phyloP scores from a whole-genome alignment of 1,140 invertebrate genomes.

The Drosophila suzukii region DNA sequence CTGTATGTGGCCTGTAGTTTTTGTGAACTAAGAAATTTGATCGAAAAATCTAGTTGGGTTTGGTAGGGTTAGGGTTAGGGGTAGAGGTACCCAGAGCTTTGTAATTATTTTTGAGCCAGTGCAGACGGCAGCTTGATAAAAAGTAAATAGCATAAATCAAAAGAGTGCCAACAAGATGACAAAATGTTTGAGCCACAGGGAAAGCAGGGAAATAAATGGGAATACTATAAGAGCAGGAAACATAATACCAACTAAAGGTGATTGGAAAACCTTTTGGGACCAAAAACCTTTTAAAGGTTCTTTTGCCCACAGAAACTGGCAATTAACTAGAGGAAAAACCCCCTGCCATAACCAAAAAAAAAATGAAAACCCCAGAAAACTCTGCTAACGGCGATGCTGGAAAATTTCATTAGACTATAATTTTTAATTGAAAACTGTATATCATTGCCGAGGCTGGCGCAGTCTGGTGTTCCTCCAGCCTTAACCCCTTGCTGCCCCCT shows the following conservation, averaged over 20 bases:
- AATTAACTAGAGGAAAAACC: slow-evolving; percentile 33
- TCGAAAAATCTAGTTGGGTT: slow-evolving; percentile 47
- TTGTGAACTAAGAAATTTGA: slow-evolving; percentile 67
- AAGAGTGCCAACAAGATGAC: slow-evolving; percentile 37
- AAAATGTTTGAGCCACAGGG: slow-evolving; percentile 16
- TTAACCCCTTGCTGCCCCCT: not conserved
- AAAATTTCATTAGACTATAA: slow-evolving; percentile 75
- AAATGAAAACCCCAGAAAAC: slow-evolving; percentile 36
- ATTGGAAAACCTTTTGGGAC: slow-evolving; percentile 21
- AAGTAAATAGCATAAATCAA: slow-evolving; percentile 59
- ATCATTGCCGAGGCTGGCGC: slow-evolving; percentile 63
- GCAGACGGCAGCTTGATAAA: slow-evolving; percentile 60
- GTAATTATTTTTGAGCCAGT: slow-evolving; percentile 57
- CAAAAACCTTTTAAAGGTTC: slow-evolving; percentile 29
- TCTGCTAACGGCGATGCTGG: slow-evolving; percentile 45
- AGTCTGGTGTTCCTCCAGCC: slow-evolving; percentile 29
- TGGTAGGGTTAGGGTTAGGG: not conserved
- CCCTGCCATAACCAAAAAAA: slow-evolving; percentile 1
- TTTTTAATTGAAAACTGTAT: slow-evolving; percentile 78
- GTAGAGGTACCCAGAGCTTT: slow-evolving; percentile 21
- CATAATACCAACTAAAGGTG: slow-evolving; percentile 11
- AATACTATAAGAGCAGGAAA: not conserved
- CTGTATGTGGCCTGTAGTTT: slow-evolving; percentile 29
- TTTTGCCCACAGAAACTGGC: slow-evolving; percentile 19
- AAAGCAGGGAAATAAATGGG: not conserved